Conservation (phyloP, 2,888 invertebrate genomes). For the Polydrusus pterygomalis region DNA sequence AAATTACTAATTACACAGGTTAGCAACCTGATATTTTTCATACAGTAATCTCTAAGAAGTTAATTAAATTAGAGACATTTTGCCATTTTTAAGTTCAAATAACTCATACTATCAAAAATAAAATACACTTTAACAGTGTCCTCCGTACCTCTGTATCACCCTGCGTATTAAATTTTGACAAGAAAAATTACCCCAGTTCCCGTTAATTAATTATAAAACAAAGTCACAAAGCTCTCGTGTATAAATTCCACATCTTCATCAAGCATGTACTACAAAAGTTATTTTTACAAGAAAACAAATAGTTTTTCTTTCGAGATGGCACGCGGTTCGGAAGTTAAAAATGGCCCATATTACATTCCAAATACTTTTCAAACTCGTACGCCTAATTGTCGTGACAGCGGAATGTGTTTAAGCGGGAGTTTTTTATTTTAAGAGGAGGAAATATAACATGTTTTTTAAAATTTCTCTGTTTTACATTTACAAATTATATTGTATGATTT, state of each 20-base stretch:
- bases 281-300: slow-evolving; percentile 48
- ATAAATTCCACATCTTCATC: slow-evolving; percentile 43
- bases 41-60: too few relatives aligned
- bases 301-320: slow-evolving; percentile 35
- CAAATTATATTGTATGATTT: background rate
- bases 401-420: slow-evolving; percentile 39
- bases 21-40: too few relatives aligned
- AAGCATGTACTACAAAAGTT: slow-evolving; percentile 38
- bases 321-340: slow-evolving; percentile 41
- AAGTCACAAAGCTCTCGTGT: slow-evolving; percentile 19
- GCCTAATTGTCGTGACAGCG: slow-evolving; percentile 47
- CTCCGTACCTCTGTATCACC: background rate
- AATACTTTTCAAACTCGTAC: slow-evolving; percentile 43
- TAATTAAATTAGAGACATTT: too few relatives aligned
- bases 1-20: too few relatives aligned
- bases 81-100: too few relatives aligned
- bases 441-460: background rate
- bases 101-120: too few relatives aligned
- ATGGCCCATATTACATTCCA: slow-evolving; percentile 50
- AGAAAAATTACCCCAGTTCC: slow-evolving; percentile 7
- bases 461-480: background rate
- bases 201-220: slow-evolving; percentile 40
- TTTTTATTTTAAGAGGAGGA: slow-evolving; percentile 26
- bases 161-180: slow-evolving; percentile 3
- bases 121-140: too few relatives aligned